A percentile compares a stretch with the other conserved stretches of the same genome.
These are phyloP conservation scores for Hycleus phaleratus DNA, from an alignment of 1,140 invertebrate species.

Conservation along the genomic window DNA sequence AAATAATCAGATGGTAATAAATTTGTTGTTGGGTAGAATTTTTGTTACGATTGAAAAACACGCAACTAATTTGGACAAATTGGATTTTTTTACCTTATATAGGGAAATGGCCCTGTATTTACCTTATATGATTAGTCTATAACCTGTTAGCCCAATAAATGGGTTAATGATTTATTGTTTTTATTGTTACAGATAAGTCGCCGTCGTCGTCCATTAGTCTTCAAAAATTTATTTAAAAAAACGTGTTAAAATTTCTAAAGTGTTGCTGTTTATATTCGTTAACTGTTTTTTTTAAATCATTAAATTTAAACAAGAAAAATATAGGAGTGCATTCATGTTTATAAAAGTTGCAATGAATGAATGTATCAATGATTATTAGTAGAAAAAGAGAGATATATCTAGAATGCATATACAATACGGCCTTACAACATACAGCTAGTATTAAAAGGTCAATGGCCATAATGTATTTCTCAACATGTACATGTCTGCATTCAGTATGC, in stretches of 20 bases:
- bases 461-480: constrained; percentile 20
- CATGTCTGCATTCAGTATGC: constrained; percentile 18
- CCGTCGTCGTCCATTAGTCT: constrained; percentile 19
- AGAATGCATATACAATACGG: constrained; percentile 8
- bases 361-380: constrained; percentile 19
- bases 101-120: too few relatives aligned
- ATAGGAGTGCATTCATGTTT: constrained; percentile 13
- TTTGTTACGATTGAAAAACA: constrained; percentile 1
- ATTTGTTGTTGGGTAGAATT: constrained; percentile 1
- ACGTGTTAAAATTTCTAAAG: constrained; percentile 14
- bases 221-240: constrained; percentile 12
- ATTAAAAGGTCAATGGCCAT: constrained; percentile 28
- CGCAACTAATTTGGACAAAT: too few relatives aligned
- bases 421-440: constrained; percentile 18
- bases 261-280: constrained; percentile 11
- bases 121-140: too few relatives aligned
- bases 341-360: constrained; percentile 12
- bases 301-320: not conserved
- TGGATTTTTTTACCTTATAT: too few relatives aligned
- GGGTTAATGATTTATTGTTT: not conserved
- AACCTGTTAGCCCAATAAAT: too few relatives aligned
- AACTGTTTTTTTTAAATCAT: constrained; percentile 2
- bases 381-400: constrained; percentile 19
- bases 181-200: constrained; percentile 18
- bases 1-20: constrained; percentile 11